Percentiles rank a stretch among this genome's conserved stretches.
phyloP scores from a whole-genome alignment of 92 coral and sea anemone genomes.

The Montipora capitata region DNA sequence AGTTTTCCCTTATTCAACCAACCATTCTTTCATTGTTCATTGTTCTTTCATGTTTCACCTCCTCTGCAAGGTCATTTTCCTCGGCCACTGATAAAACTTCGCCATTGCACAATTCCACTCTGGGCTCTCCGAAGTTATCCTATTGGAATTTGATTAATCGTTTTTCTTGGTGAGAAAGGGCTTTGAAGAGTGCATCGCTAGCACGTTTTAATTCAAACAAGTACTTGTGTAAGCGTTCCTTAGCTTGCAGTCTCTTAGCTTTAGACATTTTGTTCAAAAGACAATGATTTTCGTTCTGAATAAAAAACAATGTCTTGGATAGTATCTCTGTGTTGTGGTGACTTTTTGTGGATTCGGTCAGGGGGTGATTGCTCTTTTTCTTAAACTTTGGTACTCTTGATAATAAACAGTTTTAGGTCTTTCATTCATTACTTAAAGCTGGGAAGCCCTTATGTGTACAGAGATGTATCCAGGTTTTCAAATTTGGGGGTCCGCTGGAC shows the following conservation, averaged over 20 bases:
- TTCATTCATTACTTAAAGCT: no score
- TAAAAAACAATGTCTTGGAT: constrained; percentile 18
- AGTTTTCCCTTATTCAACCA: neutral
- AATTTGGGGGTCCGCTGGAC: no score
- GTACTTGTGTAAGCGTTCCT: constrained; percentile 40
- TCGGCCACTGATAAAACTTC: no score
- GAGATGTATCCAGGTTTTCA: no score
- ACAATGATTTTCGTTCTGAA: constrained; percentile 1
- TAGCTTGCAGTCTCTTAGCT: constrained; percentile 3
- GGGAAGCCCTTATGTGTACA: neutral
- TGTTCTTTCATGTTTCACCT: constrained; percentile 11
- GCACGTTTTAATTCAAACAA: constrained; percentile 27
- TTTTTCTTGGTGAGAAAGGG: constrained; percentile 26
- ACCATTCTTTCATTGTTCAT: neutral
- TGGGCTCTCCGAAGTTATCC: neutral
- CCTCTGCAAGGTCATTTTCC: constrained; percentile 8
- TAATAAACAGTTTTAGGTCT: neutral
- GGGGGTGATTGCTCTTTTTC: neutral
- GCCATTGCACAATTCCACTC: neutral
- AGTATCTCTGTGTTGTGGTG: neutral
- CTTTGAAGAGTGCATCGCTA: constrained; percentile 52
- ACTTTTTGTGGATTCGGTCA: neutral
- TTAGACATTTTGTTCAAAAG: neutral
- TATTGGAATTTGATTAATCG: neutral
- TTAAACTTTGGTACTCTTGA: neutral